Evolutionary conservation across 2,113 vertebrate species (phyloP), one percentile per base, ranked within the genome.

Genomic region (Carollia perspicillata): DNA sequence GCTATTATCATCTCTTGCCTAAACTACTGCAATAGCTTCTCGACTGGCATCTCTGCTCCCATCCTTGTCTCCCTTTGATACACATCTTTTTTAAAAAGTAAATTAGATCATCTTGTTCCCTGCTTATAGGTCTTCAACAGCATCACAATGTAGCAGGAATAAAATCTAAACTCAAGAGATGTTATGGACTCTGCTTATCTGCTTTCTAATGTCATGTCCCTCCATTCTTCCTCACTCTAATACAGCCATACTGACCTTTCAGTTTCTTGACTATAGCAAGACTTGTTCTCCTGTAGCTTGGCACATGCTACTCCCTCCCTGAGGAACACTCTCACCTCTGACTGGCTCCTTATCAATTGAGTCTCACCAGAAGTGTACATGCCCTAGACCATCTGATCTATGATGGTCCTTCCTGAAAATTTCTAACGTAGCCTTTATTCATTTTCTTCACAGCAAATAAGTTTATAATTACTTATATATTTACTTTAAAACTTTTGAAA

Each of bases 401-500:
- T 6, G n/a, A 65, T 10, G 12, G 28, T 65, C 8, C 68, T 88
- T 55, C 58, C 72, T n/a, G 51, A 63, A 28, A 80, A 28, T 20
- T 84, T 40, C 72, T 72, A 72, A 95, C 1, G 16, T 13, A 42
- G 63, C 40, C 13, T 96, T 81, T 77, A 74, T n/a, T 91, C n/a
- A 84, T 74, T 91, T 89, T 84, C 66, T 83, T 93, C 23, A 68
- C 4, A 92, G 37, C 9, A 84, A 1, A 47, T 30, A 86, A 84
- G 51, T 65, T 84, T 81, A 66, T 47, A 91, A n/a, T 65, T 78
- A 58, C 26, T 94, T 79, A 84, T 30, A 60, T 65, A 87, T 33
- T 87, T 83, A 80, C 68, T 81, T 85, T 51, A 80, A 89, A 94
- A 65, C 9, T 42, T 90, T 94, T 77, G 71, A 94, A 94, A 94